phyloP scores from a whole-genome alignment of 2,797 vertebrate species.

The Euphonia xanthogaster region DNA sequence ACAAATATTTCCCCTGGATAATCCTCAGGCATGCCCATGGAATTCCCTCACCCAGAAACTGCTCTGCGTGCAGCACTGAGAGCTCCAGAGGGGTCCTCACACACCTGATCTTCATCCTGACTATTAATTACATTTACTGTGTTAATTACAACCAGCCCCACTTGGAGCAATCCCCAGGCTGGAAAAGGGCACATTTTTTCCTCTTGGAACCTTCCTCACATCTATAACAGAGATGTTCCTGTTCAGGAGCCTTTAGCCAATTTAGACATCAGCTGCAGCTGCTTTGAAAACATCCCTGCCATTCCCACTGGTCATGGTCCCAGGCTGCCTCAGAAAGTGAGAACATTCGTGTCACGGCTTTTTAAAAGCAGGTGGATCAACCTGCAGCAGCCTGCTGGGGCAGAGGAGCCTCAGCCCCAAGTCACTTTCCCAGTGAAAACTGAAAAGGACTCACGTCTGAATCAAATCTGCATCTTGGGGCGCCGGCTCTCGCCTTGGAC shows the following conservation, averaged over 20 bases:
- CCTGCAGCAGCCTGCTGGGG: neutral
- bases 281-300: neutral
- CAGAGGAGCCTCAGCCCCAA: neutral
- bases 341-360: neutral
- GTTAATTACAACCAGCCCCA: constrained; percentile 5
- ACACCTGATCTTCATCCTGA: neutral
- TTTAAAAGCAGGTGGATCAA: neutral
- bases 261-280: neutral
- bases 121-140: too few species aligned
- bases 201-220: constrained; percentile 35
- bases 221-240: neutral
- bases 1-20: neutral
- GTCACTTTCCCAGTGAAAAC: neutral
- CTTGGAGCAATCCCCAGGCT: constrained; percentile 17
- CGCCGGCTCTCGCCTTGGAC: constrained; percentile 79
- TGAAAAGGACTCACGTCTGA: constrained; percentile 81
- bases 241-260: constrained; percentile 34
- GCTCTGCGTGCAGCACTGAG: neutral
- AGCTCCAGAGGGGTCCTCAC: neutral
- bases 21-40: neutral
- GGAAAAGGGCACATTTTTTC: constrained; percentile 21
- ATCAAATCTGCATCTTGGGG: constrained; percentile 85
- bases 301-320: neutral
- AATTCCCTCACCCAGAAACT: neutral
- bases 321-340: neutral